Conservation (phyloP, 1,140 invertebrate genomes). For the Brevipalpus yothersi region DNA sequence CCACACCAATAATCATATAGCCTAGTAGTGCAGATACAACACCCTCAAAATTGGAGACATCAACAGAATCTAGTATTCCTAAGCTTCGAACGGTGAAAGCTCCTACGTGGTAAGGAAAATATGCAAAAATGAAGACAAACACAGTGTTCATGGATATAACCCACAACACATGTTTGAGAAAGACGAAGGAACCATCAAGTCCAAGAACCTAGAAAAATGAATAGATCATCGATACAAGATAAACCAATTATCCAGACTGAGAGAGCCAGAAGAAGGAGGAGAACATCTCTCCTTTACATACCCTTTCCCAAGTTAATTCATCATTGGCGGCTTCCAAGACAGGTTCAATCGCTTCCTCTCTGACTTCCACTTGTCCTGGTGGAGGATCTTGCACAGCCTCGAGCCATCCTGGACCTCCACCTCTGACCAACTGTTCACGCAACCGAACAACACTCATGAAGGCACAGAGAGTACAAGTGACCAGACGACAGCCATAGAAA, state of each 20-base stretch:
- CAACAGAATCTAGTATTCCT: conserved; percentile 37
- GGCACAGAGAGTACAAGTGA: conserved; percentile 80
- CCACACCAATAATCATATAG: conserved; percentile 67
- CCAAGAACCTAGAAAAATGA: conserved; percentile 45
- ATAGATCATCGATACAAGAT: no score
- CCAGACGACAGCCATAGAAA: conserved; percentile 86
- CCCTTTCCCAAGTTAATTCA: conserved; percentile 81
- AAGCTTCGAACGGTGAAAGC: conserved; percentile 48
- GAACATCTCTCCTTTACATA: conserved; percentile 12
- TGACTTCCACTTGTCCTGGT: conserved; percentile 35
- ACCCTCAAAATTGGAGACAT: conserved; percentile 66
- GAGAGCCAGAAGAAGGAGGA: not conserved
- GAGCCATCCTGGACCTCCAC: conserved; percentile 83
- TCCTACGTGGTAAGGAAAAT: conserved; percentile 86
- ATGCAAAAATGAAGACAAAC: conserved; percentile 74
- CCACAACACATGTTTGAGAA: conserved; percentile 97
- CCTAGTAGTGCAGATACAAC: conserved; percentile 73
- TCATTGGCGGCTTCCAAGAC: conserved; percentile 19
- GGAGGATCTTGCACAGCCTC: conserved; percentile 17
- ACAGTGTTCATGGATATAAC: conserved; percentile 87
- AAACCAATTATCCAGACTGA: not conserved
- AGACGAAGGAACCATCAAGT: conserved; percentile 83
- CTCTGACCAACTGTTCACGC: conserved; percentile 88
- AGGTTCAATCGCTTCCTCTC: conserved; percentile 31
- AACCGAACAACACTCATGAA: conserved; percentile 94